Percentiles rank a stretch among this genome's conserved stretches.
phyloP scores from a whole-genome alignment of 2,888 invertebrate species.

The Malacosoma neustria region DNA sequence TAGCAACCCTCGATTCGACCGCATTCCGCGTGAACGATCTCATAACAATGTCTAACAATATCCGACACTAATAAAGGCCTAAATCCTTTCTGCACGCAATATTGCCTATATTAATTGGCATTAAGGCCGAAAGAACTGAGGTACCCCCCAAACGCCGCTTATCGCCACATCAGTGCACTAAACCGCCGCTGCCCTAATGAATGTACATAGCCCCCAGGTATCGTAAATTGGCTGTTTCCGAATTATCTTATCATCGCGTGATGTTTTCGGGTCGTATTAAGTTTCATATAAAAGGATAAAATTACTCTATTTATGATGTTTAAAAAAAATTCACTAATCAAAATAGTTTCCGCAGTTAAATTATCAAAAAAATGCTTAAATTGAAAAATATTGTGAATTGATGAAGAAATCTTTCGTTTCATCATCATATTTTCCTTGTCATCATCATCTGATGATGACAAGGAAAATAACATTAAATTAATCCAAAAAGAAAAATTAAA shows the following conservation, averaged over 20 bases:
- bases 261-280: neutral
- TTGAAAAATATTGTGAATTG: too few relatives aligned
- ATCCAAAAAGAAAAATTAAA: too few relatives aligned
- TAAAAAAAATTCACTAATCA: neutral
- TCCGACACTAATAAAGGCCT: slow-evolving; percentile 65
- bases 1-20: neutral
- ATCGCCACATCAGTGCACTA: slow-evolving; percentile 54
- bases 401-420: too few relatives aligned
- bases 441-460: too few relatives aligned
- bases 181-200: slow-evolving; percentile 37
- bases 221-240: slow-evolving; percentile 16
- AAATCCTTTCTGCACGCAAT: slow-evolving; percentile 58
- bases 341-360: too few relatives aligned
- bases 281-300: too few relatives aligned
- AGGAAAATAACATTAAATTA: too few relatives aligned
- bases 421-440: too few relatives aligned
- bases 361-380: too few relatives aligned
- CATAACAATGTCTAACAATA: slow-evolving; percentile 45
- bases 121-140: slow-evolving; percentile 60
- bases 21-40: slow-evolving; percentile 17
- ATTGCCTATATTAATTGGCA: slow-evolving; percentile 71
- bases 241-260: slow-evolving; percentile 11
- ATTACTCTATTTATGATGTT: too few relatives aligned
- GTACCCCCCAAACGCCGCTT: slow-evolving; percentile 63
- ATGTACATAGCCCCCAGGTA: slow-evolving; percentile 57